These are phyloP conservation scores for Ligdia adustata DNA, from an alignment of 2,888 invertebrate species.

Conservation along the genomic window DNA sequence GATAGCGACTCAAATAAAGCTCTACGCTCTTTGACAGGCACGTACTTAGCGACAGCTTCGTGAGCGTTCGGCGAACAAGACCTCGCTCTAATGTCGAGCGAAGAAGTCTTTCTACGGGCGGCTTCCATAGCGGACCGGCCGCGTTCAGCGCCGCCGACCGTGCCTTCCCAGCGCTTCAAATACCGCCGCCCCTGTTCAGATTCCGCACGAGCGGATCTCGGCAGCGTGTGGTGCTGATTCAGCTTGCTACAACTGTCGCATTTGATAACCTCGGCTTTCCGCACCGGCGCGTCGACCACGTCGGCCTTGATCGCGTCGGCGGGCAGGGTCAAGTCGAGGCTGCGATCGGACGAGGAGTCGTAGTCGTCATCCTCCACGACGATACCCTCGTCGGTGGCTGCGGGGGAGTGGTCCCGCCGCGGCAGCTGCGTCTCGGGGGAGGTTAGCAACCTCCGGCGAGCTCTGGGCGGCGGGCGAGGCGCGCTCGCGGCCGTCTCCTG, in stretches of 20 bases:
- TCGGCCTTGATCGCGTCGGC: slow-evolving; percentile 77
- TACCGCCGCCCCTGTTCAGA: slow-evolving; percentile 73
- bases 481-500: slow-evolving; percentile 65
- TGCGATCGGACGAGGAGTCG: slow-evolving; percentile 83
- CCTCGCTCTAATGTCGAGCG: slow-evolving; percentile 70
- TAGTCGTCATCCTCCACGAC: slow-evolving; percentile 82
- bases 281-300: slow-evolving; percentile 69
- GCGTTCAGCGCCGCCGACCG: slow-evolving; percentile 68
- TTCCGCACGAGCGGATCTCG: slow-evolving; percentile 71
- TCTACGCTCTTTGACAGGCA: slow-evolving; percentile 88
- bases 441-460: slow-evolving; percentile 69
- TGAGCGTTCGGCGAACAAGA: slow-evolving; percentile 78
- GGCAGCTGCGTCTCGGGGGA: slow-evolving; percentile 70
- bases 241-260: slow-evolving; percentile 78
- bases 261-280: slow-evolving; percentile 73
- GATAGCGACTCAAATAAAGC: slow-evolving; percentile 88
- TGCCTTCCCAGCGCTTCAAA: slow-evolving; percentile 76
- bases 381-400: slow-evolving; percentile 81
- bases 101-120: slow-evolving; percentile 71
- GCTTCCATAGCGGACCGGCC: slow-evolving; percentile 72
- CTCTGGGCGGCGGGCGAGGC: slow-evolving; percentile 74
- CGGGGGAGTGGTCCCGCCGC: slow-evolving; percentile 75
- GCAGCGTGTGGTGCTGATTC: slow-evolving; percentile 73
- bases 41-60: slow-evolving; percentile 84
- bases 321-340: slow-evolving; percentile 80